Evolutionary conservation across 2,797 vertebrate genomes (phyloP).

Genomic region (Knipowitschia caucasica): DNA sequence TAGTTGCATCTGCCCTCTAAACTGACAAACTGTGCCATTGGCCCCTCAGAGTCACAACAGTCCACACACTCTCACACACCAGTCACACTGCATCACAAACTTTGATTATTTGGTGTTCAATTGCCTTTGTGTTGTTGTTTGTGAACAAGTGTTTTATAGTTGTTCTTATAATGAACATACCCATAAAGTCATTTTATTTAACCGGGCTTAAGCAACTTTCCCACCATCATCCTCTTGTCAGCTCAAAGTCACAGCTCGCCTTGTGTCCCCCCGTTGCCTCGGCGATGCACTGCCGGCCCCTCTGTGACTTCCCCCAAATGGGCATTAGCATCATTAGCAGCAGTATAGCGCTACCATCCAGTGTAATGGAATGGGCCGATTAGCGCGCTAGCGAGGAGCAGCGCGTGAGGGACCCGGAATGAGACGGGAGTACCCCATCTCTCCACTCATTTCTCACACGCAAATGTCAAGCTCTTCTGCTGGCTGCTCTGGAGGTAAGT

Average conservation of each 20-base stretch:
- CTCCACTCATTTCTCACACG: conserved; percentile 33
- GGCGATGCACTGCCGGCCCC: conserved; percentile 58
- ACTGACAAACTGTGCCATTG: too few species aligned
- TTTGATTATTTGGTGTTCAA: too few species aligned
- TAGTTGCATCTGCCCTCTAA: too few species aligned
- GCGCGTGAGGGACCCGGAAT: conserved; percentile 50
- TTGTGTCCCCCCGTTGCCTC: conserved; percentile 57
- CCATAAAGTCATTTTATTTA: too few species aligned
- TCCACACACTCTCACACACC: too few species aligned
- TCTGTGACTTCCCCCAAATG: conserved; percentile 85
- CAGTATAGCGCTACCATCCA: conserved; percentile 68
- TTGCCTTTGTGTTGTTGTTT: too few species aligned
- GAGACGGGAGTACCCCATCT: conserved; percentile 41
- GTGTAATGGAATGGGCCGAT: conserved; percentile 86
- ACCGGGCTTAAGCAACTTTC: too few species aligned
- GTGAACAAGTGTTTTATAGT: too few species aligned
- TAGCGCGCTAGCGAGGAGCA: conserved; percentile 70
- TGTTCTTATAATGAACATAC: too few species aligned
- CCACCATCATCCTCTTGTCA: conserved; percentile 17
- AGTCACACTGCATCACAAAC: too few species aligned
- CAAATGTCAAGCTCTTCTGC: conserved; percentile 66
- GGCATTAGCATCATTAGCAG: conserved; percentile 75
- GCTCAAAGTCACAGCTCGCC: conserved; percentile 44
- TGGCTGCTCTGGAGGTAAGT: conserved; percentile 25
- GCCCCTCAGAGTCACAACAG: too few species aligned